Base-by-base conservation (phyloP, 2,797 vertebrate species). In the Epinephelus malabaricus region DNA sequence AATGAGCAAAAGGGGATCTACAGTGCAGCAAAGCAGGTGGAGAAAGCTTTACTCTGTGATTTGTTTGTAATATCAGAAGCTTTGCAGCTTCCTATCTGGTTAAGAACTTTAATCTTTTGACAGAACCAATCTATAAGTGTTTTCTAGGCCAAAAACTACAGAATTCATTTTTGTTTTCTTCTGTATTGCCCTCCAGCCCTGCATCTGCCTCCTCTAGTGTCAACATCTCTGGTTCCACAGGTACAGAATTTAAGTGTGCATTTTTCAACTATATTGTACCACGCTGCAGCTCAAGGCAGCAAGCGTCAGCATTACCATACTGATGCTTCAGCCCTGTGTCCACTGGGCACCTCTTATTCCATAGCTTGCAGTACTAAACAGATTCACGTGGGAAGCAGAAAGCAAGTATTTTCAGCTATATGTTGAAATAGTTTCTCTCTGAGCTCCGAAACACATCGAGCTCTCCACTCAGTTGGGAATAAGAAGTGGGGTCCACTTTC, bases 281-380 rank as follows among this genome's bases (percentile, higher is more conserved):
- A 47, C 43, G 15, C 21, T 27, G 59, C 46, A 67, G 46, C 77
- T 76, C 55, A n/a, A 55, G 45, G 76, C 18, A 27, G 53, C 58
- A 3, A 53, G 47, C 12, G 3, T 79, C 79, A 72, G 79, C 78
- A 73, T 65, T 45, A 70, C 49, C 77, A 66, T 30, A 50, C 49
- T 19, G 61, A 82, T 59, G 68, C 43, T 73, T 63, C 58, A 66
- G 65, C 58, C 45, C 23, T 6, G 19, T 9, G 49, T 75, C 81
- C 68, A 45, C 76, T 21, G 76, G 73, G 76, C 6, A n/a, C 68
- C 60, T 82, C 51, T 82, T 49, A 58, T 82, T 84, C 85, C 18
- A 19, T 60, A 69, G 74, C 83, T 78, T 0, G 53, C 66, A 69
- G 88, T 82, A 18, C 62, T 65, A 53, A 81, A 73, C 38, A n/a